Evolutionary conservation across 2,888 invertebrate species (phyloP).

Genomic region (Eupithecia abbreviata): DNA sequence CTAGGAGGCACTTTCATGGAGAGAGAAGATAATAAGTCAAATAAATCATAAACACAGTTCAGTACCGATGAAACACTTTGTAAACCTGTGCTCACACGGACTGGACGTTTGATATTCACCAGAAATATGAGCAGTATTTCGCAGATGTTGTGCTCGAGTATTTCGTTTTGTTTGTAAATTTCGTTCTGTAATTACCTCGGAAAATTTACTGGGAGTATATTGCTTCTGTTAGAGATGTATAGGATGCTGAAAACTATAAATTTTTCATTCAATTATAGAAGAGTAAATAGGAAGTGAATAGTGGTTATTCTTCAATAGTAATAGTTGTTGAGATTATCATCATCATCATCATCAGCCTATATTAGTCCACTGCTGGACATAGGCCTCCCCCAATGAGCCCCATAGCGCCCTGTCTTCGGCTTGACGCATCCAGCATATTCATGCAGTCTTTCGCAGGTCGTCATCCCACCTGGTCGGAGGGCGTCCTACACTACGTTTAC

Average conservation of each 20-base stretch:
- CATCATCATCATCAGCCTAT: too few relatives aligned
- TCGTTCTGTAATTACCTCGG: constrained; percentile 6
- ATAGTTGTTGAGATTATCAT: too few relatives aligned
- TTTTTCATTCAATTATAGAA: background rate
- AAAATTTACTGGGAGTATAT: background rate
- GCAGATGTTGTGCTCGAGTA: constrained; percentile 5
- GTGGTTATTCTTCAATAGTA: background rate
- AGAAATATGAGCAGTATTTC: constrained; percentile 10
- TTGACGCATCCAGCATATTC: too few relatives aligned
- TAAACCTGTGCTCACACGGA: background rate
- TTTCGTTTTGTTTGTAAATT: constrained; percentile 14
- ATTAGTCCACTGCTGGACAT: too few relatives aligned
- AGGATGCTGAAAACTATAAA: background rate
- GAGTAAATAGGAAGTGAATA: background rate
- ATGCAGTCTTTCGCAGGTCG: too few relatives aligned
- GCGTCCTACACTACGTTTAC: too few relatives aligned
- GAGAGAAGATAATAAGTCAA: background rate
- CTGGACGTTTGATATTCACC: background rate
- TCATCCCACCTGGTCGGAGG: too few relatives aligned
- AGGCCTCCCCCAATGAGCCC: too few relatives aligned
- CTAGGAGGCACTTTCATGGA: background rate
- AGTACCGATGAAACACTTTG: background rate
- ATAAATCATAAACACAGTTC: background rate
- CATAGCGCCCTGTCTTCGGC: too few relatives aligned
- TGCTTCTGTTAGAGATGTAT: background rate